phyloP scores from a whole-genome alignment of 2,113 vertebrate species.

The Mesitornis unicolor region DNA sequence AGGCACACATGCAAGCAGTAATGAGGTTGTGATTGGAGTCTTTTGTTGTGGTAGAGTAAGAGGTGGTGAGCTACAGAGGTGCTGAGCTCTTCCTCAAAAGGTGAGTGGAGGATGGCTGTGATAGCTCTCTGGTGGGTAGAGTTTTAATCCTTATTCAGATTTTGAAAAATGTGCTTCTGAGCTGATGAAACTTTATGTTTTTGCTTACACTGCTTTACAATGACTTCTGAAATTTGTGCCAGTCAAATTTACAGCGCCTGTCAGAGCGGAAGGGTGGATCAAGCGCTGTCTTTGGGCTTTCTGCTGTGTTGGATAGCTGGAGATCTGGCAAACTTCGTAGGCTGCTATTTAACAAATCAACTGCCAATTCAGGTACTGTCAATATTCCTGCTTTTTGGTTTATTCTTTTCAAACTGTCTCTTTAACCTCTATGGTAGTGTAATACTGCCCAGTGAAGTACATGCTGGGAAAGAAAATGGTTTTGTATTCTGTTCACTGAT shows the following conservation, averaged over 20 bases:
- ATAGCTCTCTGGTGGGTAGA: neutral
- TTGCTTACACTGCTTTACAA: neutral
- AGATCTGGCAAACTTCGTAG: constrained; percentile 67
- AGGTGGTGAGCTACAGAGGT: neutral
- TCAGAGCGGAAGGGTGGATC: constrained; percentile 69
- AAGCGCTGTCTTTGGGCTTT: constrained; percentile 73
- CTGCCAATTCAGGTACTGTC: constrained; percentile 72
- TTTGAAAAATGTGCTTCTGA: neutral
- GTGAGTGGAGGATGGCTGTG: neutral
- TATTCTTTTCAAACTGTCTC: neutral
- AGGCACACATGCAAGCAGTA: neutral
- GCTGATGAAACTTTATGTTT: neutral
- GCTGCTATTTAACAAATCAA: constrained; percentile 73
- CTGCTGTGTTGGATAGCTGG: constrained; percentile 73
- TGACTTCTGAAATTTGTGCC: neutral
- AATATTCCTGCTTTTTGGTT: neutral
- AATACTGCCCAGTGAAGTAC: neutral
- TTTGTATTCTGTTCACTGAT: neutral
- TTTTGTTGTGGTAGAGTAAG: neutral
- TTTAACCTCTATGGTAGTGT: neutral
- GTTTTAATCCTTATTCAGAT: neutral
- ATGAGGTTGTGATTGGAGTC: neutral
- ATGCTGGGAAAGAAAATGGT: neutral
- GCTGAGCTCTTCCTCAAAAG: neutral
- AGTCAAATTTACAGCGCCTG: constrained; percentile 70